Base-by-base conservation (phyloP, 1,140 invertebrate species). In the Coptotermes formosanus region DNA sequence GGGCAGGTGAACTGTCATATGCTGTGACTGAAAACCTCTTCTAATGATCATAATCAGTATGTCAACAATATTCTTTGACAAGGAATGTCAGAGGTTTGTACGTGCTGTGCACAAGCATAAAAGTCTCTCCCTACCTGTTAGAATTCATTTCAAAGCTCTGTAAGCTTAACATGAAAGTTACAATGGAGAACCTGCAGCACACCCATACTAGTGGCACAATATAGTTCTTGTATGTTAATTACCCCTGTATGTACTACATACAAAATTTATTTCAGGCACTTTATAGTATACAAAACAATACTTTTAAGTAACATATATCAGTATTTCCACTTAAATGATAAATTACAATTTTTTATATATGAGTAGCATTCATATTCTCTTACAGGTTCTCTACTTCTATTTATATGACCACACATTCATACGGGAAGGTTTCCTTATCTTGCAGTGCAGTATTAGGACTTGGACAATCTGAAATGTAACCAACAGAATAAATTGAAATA, bases 321-420 rank as follows among this genome's bases (percentile, higher is more conserved):
- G 32, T 85, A 59, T 85, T 55, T 69, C 25, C 30, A 59, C 23
- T 55, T 30, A 16, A 85, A 14, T 30, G 32, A 23, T 9, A 86
- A 86, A 83, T 87, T 55, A 64, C 38, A 55, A 85, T 44, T 43
- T 85, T 44, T 32, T 12, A 21, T 45, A 14, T n/a, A 75, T n/a
- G 43, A 2, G 14, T 55, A 55, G 19, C 14, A 55, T 55, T 55
- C 14, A 55, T 12, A 55, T 21, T 0, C 0, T 30, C 32, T 85
- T 59, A 19, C 59, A 23, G 25, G n/a, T 59, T 43, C 9, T 8
- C 9, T n/a, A 59, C n/a, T 12, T 55, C 11, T 83, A 55, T 85
- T 94, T 90, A 95, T 89, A 95, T 95, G 82, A 94, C 92, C 87
- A 95, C 92, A 89, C 94, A 95, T 89, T 95, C 94, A 88, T 94